Conservation (phyloP, 2,888 invertebrate genomes). For the Xanthostigma xanthostigma region DNA sequence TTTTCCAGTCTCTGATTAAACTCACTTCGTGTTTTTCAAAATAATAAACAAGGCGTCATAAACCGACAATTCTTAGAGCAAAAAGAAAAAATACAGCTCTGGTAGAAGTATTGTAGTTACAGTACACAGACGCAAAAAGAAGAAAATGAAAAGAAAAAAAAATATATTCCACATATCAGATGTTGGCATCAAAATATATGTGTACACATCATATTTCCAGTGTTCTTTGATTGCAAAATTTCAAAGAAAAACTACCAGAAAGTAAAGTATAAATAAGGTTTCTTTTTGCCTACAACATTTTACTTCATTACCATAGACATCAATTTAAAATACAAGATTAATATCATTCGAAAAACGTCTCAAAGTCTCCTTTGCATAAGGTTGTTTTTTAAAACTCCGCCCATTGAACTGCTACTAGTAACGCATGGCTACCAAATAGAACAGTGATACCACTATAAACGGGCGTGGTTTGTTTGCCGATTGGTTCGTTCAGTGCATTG, state of each 20-base stretch:
- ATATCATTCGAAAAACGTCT: no score
- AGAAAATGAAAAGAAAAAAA: neutral
- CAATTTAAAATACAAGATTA: no score
- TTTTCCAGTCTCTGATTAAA: no score
- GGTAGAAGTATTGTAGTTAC: no score
- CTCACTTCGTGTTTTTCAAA: no score
- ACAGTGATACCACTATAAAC: neutral
- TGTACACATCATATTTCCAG: conserved; percentile 1
- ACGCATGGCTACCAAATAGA: conserved; percentile 3
- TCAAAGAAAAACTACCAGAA: neutral
- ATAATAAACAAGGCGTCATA: no score
- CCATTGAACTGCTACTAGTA: neutral
- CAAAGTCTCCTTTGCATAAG: neutral
- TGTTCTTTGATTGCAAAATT: neutral
- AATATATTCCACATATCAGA: neutral
- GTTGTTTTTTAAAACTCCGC: neutral
- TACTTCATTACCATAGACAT: no score
- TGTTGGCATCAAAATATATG: conserved; percentile 1
- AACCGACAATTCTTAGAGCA: conserved; percentile 1
- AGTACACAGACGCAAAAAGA: neutral
- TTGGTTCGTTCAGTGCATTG: conserved; percentile 4
- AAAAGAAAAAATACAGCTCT: conserved; percentile 3
- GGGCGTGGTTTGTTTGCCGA: neutral
- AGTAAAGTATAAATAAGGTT: neutral
- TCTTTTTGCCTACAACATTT: no score